Conservation (phyloP, 2,888 invertebrate species). For the Lasioglossum zephyrum region DNA sequence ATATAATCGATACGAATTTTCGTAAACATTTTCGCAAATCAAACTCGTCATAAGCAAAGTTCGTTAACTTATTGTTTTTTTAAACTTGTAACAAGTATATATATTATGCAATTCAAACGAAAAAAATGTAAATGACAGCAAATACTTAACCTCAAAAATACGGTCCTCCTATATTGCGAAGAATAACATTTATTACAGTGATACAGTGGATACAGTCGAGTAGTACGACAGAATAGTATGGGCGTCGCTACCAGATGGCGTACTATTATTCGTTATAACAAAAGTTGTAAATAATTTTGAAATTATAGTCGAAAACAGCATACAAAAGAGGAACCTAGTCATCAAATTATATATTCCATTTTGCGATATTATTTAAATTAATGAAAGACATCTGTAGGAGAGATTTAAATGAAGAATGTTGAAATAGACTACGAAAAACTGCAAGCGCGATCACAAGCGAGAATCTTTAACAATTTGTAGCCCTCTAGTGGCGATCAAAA, state of each 20-base stretch:
- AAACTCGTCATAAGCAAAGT: background rate
- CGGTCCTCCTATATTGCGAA: background rate
- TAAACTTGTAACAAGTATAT: background rate
- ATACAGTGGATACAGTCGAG: background rate
- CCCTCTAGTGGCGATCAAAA: constrained; percentile 23
- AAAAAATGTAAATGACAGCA: constrained; percentile 5
- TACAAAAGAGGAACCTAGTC: background rate
- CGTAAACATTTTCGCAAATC: background rate
- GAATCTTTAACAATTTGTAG: constrained; percentile 14
- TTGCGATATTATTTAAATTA: background rate
- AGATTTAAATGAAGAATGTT: background rate
- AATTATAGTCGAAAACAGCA: background rate
- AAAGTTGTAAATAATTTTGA: background rate
- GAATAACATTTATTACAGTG: background rate
- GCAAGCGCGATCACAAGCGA: background rate
- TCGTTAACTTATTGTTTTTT: background rate
- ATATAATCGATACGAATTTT: background rate
- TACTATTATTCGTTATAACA: background rate
- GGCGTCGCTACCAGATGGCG: background rate
- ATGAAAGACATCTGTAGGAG: background rate
- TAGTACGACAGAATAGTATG: background rate
- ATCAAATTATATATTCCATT: background rate
- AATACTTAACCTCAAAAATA: constrained; percentile 23
- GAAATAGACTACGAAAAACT: background rate
- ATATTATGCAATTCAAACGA: background rate